Evolutionary conservation across 2,888 invertebrate species (phyloP).

Genomic region (Acleris emargana): DNA sequence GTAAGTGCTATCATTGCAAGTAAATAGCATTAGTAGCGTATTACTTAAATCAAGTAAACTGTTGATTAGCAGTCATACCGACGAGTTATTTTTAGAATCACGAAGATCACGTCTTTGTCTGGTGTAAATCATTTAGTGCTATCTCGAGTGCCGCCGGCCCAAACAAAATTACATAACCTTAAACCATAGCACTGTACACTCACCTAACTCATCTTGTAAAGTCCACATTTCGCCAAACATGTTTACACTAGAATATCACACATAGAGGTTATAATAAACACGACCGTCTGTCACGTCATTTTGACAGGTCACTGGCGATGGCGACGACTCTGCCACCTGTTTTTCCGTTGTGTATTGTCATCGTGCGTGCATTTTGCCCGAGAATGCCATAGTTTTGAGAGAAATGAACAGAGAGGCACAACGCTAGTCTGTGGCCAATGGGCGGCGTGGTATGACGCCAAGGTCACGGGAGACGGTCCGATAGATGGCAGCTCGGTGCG

Average conservation of each 20-base stretch:
- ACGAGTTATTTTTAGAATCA: constrained; percentile 77
- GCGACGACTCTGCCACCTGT: constrained; percentile 54
- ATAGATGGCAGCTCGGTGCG: constrained; percentile 65
- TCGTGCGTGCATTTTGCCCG: constrained; percentile 49
- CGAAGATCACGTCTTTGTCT: constrained; percentile 82
- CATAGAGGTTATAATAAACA: constrained; percentile 65
- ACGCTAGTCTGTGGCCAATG: constrained; percentile 73
- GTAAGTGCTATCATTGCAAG: constrained; percentile 14
- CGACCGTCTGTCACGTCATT: constrained; percentile 69
- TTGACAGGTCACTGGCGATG: constrained; percentile 74
- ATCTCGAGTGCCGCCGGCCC: constrained; percentile 52
- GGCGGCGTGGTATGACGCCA: constrained; percentile 72
- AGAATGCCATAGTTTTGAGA: constrained; percentile 69
- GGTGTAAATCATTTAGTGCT: constrained; percentile 50
- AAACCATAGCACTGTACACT: constrained; percentile 55
- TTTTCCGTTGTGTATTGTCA: constrained; percentile 54
- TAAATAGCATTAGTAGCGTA: constrained; percentile 44
- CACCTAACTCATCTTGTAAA: constrained; percentile 62
- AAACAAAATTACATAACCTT: constrained; percentile 66
- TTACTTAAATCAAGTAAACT: constrained; percentile 70
- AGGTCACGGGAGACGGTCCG: constrained; percentile 69
- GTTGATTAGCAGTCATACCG: constrained; percentile 78
- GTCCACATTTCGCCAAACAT: constrained; percentile 65
- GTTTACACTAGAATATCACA: constrained; percentile 59
- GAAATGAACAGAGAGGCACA: constrained; percentile 55